These are phyloP conservation scores for Oxycera nigricornis DNA, from an alignment of 2,888 invertebrate species.

Conservation along the genomic window DNA sequence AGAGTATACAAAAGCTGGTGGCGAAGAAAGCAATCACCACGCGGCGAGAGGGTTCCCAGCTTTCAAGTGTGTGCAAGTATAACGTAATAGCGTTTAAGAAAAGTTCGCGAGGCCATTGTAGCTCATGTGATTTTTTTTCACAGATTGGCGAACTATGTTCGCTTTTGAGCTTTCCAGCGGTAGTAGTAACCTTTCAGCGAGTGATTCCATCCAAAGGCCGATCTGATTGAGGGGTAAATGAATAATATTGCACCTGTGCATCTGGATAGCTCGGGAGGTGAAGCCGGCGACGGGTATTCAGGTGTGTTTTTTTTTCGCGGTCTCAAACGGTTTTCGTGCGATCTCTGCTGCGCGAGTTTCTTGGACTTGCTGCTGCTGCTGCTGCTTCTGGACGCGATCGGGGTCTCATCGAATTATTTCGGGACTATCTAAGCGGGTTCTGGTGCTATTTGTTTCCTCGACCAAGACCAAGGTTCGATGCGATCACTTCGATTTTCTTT, in stretches of 20 bases:
- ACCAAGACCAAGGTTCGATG: not conserved
- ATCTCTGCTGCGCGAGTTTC: not conserved
- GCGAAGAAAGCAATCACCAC: conserved; percentile 1
- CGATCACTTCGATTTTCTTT: conserved; percentile 17
- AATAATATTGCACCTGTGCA: conserved; percentile 13
- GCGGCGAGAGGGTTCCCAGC: conserved; percentile 14
- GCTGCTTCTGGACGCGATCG: not conserved
- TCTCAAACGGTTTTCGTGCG: conserved; percentile 6
- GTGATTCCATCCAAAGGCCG: not conserved
- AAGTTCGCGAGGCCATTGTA: conserved; percentile 29
- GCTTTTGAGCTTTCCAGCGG: not conserved
- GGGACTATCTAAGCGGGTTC: not conserved
- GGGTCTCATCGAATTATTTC: not conserved
- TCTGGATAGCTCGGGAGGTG: not conserved
- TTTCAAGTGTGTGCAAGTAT: not conserved
- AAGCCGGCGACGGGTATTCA: not conserved
- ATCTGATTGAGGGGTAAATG: not conserved
- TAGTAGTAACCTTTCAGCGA: conserved; percentile 1
- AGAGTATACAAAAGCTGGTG: not conserved
- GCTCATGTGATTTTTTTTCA: conserved; percentile 27
- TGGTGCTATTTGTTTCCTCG: not conserved
- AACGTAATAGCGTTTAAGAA: not conserved
- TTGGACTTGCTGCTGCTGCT: too few relatives aligned
- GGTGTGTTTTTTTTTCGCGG: conserved; percentile 20
- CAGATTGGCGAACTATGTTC: not conserved